These are phyloP conservation scores for Mus musculus DNA, from an alignment of 2,113 vertebrate genomes.

Conservation along the genomic window DNA sequence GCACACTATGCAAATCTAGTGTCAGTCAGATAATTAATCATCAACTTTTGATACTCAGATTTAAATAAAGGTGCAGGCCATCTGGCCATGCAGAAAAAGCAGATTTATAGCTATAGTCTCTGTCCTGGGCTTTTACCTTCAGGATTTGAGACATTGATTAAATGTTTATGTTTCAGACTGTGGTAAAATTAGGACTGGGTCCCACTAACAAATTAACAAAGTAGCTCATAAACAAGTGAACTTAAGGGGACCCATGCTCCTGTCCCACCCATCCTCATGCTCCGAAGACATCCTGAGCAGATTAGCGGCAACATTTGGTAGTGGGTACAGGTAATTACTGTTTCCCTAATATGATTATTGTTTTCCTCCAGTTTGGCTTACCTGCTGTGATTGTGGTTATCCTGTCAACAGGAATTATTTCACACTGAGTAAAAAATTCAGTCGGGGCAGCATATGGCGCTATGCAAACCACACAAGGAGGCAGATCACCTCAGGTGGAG, in stretches of 20 bases:
- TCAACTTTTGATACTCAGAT: conserved; percentile 70
- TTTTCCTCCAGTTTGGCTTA: conserved; percentile 53
- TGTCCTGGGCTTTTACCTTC: not conserved
- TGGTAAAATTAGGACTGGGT: not conserved
- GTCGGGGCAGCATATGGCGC: conserved; percentile 61
- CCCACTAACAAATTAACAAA: not conserved
- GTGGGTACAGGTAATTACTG: conserved; percentile 52
- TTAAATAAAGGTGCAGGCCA: conserved; percentile 61
- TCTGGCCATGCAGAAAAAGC: conserved; percentile 32
- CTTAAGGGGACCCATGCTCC: not conserved
- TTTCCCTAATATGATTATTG: conserved; percentile 68
- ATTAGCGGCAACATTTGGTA: conserved; percentile 48
- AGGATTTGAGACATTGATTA: not conserved
- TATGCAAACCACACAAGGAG: conserved; percentile 46
- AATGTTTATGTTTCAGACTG: conserved; percentile 37
- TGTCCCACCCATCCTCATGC: not conserved
- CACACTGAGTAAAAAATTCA: conserved; percentile 58
- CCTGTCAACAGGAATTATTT: conserved; percentile 76
- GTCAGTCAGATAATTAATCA: conserved; percentile 75
- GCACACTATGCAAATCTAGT: not conserved
- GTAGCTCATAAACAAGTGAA: not conserved
- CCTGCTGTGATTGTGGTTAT: conserved; percentile 71
- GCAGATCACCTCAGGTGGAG: not conserved
- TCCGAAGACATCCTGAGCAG: not conserved
- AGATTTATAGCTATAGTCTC: not conserved